Evolutionary conservation across 2,797 vertebrate species (phyloP).

Genomic region (Ataeniobius toweri): DNA sequence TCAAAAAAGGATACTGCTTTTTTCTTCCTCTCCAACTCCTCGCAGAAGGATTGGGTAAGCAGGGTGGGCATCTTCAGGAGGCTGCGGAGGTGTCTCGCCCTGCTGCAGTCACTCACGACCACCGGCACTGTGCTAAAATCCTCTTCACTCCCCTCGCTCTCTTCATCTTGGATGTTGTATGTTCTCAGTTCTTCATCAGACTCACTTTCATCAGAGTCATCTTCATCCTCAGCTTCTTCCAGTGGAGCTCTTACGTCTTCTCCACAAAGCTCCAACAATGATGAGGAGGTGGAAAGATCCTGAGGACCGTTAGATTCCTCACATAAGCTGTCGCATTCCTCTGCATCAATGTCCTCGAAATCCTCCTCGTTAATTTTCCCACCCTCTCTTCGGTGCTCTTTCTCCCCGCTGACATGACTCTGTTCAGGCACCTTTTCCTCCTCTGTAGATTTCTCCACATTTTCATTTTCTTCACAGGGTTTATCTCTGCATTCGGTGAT

Average conservation of each 20-base stretch:
- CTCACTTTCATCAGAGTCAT: slow-evolving; percentile 93
- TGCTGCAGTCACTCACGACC: slow-evolving; percentile 91
- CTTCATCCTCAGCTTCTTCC: slow-evolving; percentile 84
- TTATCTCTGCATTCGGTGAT: slow-evolving; percentile 69
- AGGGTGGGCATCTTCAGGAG: slow-evolving; percentile 92
- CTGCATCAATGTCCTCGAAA: slow-evolving; percentile 74
- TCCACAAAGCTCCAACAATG: slow-evolving; percentile 70
- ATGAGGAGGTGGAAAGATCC: slow-evolving; percentile 74
- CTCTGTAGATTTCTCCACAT: slow-evolving; percentile 84
- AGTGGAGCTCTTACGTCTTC: slow-evolving; percentile 76
- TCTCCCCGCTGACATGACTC: slow-evolving; percentile 64
- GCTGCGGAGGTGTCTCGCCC: slow-evolving; percentile 87
- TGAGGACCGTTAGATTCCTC: slow-evolving; percentile 63
- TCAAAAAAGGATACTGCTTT: slow-evolving; percentile 97
- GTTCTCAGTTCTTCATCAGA: slow-evolving; percentile 94
- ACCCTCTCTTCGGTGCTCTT: slow-evolving; percentile 47
- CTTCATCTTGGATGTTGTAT: slow-evolving; percentile 94
- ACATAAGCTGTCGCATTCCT: slow-evolving; percentile 66
- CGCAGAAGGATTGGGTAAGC: slow-evolving; percentile 84
- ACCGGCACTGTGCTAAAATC: slow-evolving; percentile 83
- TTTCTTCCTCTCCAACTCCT: slow-evolving; percentile 92
- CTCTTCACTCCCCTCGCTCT: slow-evolving; percentile 91
- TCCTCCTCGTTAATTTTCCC: slow-evolving; percentile 67
- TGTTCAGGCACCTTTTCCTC: slow-evolving; percentile 87
- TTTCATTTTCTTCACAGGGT: slow-evolving; percentile 83